Evolutionary conservation across 2,797 vertebrate genomes (phyloP), one percentile per base, ranked within the genome.

Genomic region (Morus bassanus): DNA sequence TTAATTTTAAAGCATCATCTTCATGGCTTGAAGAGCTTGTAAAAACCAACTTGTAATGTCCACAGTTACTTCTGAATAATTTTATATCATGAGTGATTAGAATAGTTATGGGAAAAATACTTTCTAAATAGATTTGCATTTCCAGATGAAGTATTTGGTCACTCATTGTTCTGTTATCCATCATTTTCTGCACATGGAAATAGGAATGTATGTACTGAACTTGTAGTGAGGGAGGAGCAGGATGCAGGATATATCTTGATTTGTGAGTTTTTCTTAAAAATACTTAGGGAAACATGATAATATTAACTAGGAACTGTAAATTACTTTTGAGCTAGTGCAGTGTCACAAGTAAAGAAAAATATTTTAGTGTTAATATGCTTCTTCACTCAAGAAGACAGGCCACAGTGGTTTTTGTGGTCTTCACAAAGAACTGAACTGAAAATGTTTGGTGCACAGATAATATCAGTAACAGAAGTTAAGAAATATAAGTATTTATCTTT

Each of bases 1-100:
- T 65, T 86, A 53, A 95, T 94, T 97, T 81, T 84, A 91, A 82
- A 86, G 10, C 28, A 79, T 43, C 28, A 73, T 89, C 78, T 73
- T 73, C 7, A 70, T 43, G 27, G 37, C 0, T 6, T 86, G 60
- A 91, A 85, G 30, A 87, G 56, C 4, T 33, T 75, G 16, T 90
- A 73, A 72, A 93, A 89, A 85, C 0, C 11, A 39, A 28, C 15
- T 53, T 87, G 4, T 79, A 59, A 83, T 43, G 11, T 88, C 39
- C 69, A 35, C 46, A 46, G 50, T 89, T 89, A n/a, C 22, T 89
- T 76, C 27, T 14, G 18, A 95, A 67, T 69, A 84, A 70, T 84
- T 93, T 65, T 82, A 51, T 43, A 9, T 45, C 27, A 76, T 33
- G 11, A 93, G 3, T 82, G 22, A 93, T 89, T 84, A 60, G 7